Conservation (phyloP, 2,113 vertebrate genomes). For the Syngnathus scovelli region DNA sequence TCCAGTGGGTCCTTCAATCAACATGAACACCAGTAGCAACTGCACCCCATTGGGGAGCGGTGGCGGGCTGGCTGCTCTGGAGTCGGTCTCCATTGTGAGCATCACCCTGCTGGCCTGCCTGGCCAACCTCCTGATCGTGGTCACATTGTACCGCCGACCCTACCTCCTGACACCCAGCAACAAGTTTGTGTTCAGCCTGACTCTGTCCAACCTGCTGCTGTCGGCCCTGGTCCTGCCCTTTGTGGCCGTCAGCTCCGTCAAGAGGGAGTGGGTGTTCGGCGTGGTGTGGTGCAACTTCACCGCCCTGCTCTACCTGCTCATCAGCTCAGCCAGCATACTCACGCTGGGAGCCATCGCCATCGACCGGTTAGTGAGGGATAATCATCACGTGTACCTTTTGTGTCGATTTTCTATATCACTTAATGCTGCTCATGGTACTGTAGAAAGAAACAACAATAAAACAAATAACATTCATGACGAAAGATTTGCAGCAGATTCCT, state of each 20-base stretch:
- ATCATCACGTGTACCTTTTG: background rate
- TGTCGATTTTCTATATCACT: background rate
- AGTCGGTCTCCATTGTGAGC: slow-evolving; percentile 82
- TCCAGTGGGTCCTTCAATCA: slow-evolving; percentile 52
- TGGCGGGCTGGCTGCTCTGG: slow-evolving; percentile 67
- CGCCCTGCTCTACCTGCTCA: slow-evolving; percentile 90
- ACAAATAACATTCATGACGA: too few species aligned
- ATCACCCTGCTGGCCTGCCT: slow-evolving; percentile 86
- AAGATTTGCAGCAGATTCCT: too few species aligned
- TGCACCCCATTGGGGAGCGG: slow-evolving; percentile 72
- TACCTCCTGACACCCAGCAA: slow-evolving; percentile 97
- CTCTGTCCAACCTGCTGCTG: slow-evolving; percentile 90
- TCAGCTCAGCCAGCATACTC: slow-evolving; percentile 97
- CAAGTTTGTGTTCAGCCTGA: slow-evolving; percentile 98
- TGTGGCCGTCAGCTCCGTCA: slow-evolving; percentile 84
- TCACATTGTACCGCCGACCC: slow-evolving; percentile 87
- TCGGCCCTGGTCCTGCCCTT: slow-evolving; percentile 90
- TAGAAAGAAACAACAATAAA: too few species aligned
- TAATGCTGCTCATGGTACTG: background rate
- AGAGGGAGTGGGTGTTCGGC: slow-evolving; percentile 90
- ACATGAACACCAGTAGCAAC: slow-evolving; percentile 86
- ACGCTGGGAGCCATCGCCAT: slow-evolving; percentile 93
- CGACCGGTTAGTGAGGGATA: slow-evolving; percentile 79
- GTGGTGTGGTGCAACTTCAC: slow-evolving; percentile 99
- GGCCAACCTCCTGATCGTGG: slow-evolving; percentile 88